Percentiles rank a stretch among this genome's conserved stretches.
Evolutionary conservation across 2,797 vertebrate genomes (phyloP).

Genomic region (Myotis findleyi): DNA sequence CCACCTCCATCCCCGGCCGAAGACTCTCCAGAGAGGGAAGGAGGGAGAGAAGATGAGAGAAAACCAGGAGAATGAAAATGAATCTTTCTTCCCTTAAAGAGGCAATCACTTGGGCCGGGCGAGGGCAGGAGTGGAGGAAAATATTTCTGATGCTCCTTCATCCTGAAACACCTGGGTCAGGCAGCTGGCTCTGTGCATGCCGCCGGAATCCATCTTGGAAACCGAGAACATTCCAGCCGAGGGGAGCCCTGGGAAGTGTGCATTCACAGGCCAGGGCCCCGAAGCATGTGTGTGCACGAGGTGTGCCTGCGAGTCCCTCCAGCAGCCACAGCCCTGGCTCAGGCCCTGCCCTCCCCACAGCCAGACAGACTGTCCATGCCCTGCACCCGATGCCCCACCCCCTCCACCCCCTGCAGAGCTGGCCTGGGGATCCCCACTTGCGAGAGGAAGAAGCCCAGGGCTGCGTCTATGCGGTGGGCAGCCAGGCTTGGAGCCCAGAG

Average conservation of each 20-base stretch:
- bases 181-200: not conserved
- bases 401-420: not conserved
- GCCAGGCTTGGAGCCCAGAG: not conserved
- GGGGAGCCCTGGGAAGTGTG: not conserved
- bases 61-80: not conserved
- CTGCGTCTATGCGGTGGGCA: not conserved
- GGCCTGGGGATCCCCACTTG: not conserved
- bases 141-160: conserved; percentile 60
- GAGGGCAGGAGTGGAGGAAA: conserved; percentile 51
- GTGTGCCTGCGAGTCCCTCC: not conserved
- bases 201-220: not conserved
- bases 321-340: not conserved
- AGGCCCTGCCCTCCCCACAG: accelerated
- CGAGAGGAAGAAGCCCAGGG: not conserved
- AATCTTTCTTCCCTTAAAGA: not conserved
- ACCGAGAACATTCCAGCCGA: not conserved
- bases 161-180: conserved; percentile 69
- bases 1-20: not conserved
- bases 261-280: not conserved
- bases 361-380: accelerated
- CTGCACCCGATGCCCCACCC: accelerated
- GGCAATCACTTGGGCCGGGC: conserved; percentile 7
- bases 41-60: not conserved
- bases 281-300: accelerated
- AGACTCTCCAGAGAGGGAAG: not conserved